Conservation (phyloP, 1,140 invertebrate genomes). For the Drosophila punjabiensis region DNA sequence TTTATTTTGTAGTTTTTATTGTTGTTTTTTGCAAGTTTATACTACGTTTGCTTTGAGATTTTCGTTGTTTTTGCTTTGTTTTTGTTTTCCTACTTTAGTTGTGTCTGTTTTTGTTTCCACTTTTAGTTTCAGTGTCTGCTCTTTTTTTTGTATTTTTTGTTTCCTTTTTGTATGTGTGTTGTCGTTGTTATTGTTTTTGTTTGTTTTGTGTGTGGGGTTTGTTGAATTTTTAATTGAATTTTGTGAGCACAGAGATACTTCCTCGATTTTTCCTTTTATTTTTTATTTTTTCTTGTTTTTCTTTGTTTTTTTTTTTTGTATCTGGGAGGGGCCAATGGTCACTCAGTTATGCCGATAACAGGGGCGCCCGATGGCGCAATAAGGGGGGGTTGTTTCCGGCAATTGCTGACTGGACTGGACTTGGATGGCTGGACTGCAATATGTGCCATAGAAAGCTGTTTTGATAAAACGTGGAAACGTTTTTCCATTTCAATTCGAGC, state of each 20-base stretch:
- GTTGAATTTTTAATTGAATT: slow-evolving; percentile 82
- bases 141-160: slow-evolving; percentile 15
- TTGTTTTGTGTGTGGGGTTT: slow-evolving; percentile 46
- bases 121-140: slow-evolving; percentile 55
- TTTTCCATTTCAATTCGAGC: slow-evolving; percentile 35
- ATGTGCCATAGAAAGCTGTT: slow-evolving; percentile 50
- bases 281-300: too few relatives aligned
- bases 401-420: neutral
- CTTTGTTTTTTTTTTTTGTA: neutral
- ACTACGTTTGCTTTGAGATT: slow-evolving; percentile 34
- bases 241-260: slow-evolving; percentile 52
- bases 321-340: slow-evolving; percentile 38
- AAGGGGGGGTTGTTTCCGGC: slow-evolving; percentile 1
- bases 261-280: slow-evolving; percentile 34
- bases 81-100: slow-evolving; percentile 19
- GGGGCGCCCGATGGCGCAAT: neutral
- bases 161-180: slow-evolving; percentile 22
- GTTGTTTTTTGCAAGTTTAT: slow-evolving; percentile 40
- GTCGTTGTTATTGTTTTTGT: slow-evolving; percentile 26
- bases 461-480: slow-evolving; percentile 38
- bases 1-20: slow-evolving; percentile 3
- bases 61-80: slow-evolving; percentile 16
- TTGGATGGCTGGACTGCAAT: slow-evolving; percentile 11
- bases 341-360: slow-evolving; percentile 47
- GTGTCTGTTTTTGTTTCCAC: slow-evolving; percentile 40